Evolutionary conservation across 92 coral and sea anemone genomes (phyloP).

Genomic region (Plumapathes pennacea): DNA sequence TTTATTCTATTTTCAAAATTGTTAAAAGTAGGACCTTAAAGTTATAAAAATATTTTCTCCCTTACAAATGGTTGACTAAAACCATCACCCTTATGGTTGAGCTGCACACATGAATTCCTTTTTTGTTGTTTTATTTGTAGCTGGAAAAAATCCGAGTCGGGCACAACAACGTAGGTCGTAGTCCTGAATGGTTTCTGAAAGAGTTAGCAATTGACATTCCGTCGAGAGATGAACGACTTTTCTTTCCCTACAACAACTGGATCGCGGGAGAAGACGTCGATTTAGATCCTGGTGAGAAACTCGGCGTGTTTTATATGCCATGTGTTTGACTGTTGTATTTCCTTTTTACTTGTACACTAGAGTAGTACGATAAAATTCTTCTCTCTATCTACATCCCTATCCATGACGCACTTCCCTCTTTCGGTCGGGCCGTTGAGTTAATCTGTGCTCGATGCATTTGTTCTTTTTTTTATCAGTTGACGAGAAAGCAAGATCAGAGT

Average conservation of each 20-base stretch:
- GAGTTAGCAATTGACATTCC: slow-evolving; percentile 76
- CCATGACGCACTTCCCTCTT: too few relatives aligned
- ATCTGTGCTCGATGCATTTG: too few relatives aligned
- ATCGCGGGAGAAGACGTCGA: slow-evolving; percentile 79
- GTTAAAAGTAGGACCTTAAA: too few relatives aligned
- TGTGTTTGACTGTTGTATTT: slow-evolving; percentile 1
- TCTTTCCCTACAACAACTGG: slow-evolving; percentile 79
- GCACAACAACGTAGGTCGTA: slow-evolving; percentile 69
- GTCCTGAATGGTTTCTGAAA: slow-evolving; percentile 81
- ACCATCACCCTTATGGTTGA: too few relatives aligned
- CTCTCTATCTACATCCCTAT: too few relatives aligned
- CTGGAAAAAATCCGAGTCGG: slow-evolving; percentile 77
- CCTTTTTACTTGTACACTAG: too few relatives aligned
- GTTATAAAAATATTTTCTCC: too few relatives aligned
- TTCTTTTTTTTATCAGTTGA: slow-evolving; percentile 43
- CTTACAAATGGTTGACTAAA: too few relatives aligned
- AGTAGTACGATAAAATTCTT: too few relatives aligned
- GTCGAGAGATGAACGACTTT: slow-evolving; percentile 55
- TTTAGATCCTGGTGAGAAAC: slow-evolving; percentile 64
- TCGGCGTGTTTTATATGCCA: neutral
- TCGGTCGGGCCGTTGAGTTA: too few relatives aligned
- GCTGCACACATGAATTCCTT: too few relatives aligned
- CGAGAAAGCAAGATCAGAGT: slow-evolving; percentile 66
- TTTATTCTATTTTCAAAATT: too few relatives aligned
- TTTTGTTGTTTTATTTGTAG: slow-evolving; percentile 24